Evolutionary conservation across 2,888 invertebrate genomes (phyloP).

Genomic region (Andrena marginata): DNA sequence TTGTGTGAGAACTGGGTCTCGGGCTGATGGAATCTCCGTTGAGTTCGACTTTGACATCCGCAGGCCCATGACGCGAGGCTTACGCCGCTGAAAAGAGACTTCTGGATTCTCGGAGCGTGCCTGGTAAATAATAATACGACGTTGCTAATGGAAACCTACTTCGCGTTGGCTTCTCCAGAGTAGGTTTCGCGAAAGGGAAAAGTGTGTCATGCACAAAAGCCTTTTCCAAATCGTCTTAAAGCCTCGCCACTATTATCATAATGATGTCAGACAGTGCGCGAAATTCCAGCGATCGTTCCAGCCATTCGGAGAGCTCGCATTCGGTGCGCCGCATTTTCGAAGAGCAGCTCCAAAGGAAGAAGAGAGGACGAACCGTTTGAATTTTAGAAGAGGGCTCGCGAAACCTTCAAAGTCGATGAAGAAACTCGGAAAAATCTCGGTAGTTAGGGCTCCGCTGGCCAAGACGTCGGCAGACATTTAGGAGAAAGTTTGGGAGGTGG

Average conservation of each 20-base stretch:
- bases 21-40: slow-evolving; percentile 6
- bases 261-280: slow-evolving; percentile 35
- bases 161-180: slow-evolving; percentile 71
- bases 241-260: slow-evolving; percentile 63
- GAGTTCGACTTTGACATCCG: slow-evolving; percentile 29
- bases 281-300: slow-evolving; percentile 19
- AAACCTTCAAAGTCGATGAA: background rate
- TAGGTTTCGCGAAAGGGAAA: slow-evolving; percentile 72
- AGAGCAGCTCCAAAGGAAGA: background rate
- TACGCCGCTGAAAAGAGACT: slow-evolving; percentile 66
- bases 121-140: slow-evolving; percentile 73
- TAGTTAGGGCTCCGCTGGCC: slow-evolving; percentile 15
- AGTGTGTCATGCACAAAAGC: slow-evolving; percentile 75
- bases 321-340: background rate
- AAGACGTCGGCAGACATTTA: slow-evolving; percentile 26
- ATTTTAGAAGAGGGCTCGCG: background rate
- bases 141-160: slow-evolving; percentile 75
- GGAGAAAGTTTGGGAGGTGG: slow-evolving; percentile 3
- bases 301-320: background rate
- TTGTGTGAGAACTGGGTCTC: slow-evolving; percentile 25
- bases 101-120: slow-evolving; percentile 65
- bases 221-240: slow-evolving; percentile 73
- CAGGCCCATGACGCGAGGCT: slow-evolving; percentile 35
- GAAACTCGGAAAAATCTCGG: slow-evolving; percentile 15
- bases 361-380: background rate